These are phyloP conservation scores for Glareola pratincola DNA, from an alignment of 2,113 vertebrate genomes.

Conservation along the genomic window DNA sequence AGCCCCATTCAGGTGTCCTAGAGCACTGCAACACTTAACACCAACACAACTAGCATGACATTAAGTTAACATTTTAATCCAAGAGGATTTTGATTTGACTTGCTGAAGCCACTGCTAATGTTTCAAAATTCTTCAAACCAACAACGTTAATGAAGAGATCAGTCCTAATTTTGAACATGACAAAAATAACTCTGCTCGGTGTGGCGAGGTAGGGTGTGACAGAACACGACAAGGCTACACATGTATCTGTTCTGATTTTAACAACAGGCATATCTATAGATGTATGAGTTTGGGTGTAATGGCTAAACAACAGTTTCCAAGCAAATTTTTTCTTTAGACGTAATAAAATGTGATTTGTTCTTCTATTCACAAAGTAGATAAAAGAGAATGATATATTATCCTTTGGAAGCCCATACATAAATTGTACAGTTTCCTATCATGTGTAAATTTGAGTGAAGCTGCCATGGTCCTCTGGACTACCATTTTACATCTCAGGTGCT, in stretches of 20 bases:
- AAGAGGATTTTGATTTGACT: neutral
- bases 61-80: neutral
- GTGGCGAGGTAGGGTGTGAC: rapidly evolving
- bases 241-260: neutral
- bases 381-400: neutral
- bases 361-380: neutral
- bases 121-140: neutral
- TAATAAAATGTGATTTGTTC: neutral
- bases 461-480: neutral
- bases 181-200: neutral
- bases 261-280: neutral
- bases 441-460: neutral
- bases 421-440: neutral
- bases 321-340: neutral
- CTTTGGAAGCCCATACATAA: neutral
- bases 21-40: neutral
- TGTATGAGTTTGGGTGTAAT: neutral
- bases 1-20: neutral
- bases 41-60: neutral
- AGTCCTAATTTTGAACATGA: neutral
- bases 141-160: neutral
- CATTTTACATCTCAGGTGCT: neutral
- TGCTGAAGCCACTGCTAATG: neutral
- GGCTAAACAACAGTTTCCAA: neutral
- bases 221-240: rapidly evolving